phyloP scores from a whole-genome alignment of 2,797 vertebrate genomes.

The Hemibagrus guttatus region DNA sequence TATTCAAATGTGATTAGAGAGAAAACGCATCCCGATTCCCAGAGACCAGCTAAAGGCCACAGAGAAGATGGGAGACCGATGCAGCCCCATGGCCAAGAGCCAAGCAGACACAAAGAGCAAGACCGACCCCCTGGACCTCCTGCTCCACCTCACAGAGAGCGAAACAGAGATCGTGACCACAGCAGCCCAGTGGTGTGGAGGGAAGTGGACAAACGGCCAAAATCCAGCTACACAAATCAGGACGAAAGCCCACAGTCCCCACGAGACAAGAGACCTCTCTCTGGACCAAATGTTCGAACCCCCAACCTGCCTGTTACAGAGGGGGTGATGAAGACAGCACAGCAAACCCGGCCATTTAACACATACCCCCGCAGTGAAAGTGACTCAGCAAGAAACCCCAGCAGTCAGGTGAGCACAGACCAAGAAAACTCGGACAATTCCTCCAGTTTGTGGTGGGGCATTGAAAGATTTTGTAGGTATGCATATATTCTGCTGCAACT shows the following conservation, averaged over 20 bases:
- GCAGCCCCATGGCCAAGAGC: slow-evolving; percentile 83
- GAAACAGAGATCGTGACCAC: slow-evolving; percentile 65
- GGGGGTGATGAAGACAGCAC: slow-evolving; percentile 76
- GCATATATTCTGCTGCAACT: neutral
- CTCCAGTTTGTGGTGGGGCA: neutral
- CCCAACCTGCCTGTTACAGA: slow-evolving; percentile 79
- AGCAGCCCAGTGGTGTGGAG: slow-evolving; percentile 68
- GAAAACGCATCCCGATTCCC: slow-evolving; percentile 62
- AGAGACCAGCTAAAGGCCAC: slow-evolving; percentile 51
- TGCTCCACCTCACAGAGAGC: slow-evolving; percentile 65
- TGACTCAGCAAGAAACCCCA: slow-evolving; percentile 76
- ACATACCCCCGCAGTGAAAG: slow-evolving; percentile 89
- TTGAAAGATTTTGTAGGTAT: neutral
- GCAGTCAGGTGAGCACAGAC: slow-evolving; percentile 76
- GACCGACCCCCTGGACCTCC: slow-evolving; percentile 65
- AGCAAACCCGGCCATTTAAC: slow-evolving; percentile 86
- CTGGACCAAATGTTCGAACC: slow-evolving; percentile 85
- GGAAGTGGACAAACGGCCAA: slow-evolving; percentile 81
- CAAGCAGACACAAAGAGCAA: slow-evolving; percentile 63
- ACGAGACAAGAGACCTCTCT: slow-evolving; percentile 88
- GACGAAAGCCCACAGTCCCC: slow-evolving; percentile 79
- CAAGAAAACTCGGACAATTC: neutral
- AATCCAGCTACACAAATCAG: slow-evolving; percentile 78
- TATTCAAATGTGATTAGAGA: slow-evolving; percentile 57
- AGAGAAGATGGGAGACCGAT: slow-evolving; percentile 67